These are phyloP conservation scores for Caenorhabditis elegans DNA, from an alignment of 1,140 invertebrate genomes.

Conservation along the genomic window WBcel235 BX284602.5:14359001-14359500, in stretches of 20 bases:
- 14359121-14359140: constrained; percentile 44
- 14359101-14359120: constrained; percentile 97
- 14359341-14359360: no score
- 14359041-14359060: constrained; percentile 94
- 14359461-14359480: constrained; percentile 99
- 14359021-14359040: constrained; percentile 98
- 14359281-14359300: no score
- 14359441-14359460: constrained; percentile 93
- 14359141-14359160: no score
- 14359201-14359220: neutral
- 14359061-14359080: constrained; percentile 98
- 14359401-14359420: neutral
- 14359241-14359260: neutral
- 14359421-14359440: constrained; percentile 84
- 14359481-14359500: constrained; percentile 99
- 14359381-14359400: no score
- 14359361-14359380: no score
- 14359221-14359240: constrained; percentile 32
- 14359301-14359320: no score
- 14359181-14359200: constrained; percentile 29
- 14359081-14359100: constrained; percentile 99
- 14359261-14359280: no score
- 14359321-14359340: neutral
- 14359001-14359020: no score
- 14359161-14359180: neutral